Percentiles rank a stretch among this genome's conserved stretches.
These are phyloP conservation scores for Tangachromis dhanisi DNA, from an alignment of 2,113 vertebrate species.

Conservation along the genomic window DNA sequence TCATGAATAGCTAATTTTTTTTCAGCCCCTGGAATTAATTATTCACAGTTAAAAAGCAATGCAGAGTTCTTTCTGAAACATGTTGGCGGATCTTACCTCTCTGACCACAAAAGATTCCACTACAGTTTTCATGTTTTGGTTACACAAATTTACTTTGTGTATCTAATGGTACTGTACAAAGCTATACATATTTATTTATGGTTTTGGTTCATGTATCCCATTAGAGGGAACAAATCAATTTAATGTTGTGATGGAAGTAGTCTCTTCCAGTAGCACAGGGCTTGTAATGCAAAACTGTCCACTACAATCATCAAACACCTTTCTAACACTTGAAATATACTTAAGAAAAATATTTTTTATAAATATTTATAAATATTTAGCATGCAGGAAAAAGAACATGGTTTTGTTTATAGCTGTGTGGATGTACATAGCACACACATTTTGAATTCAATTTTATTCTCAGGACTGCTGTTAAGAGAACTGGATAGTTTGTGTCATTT, in stretches of 20 bases:
- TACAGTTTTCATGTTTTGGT: neutral
- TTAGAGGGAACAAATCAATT: neutral
- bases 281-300: neutral
- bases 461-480: neutral
- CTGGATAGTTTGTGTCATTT: conserved; percentile 5
- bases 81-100: neutral
- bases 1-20: conserved; percentile 57
- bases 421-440: conserved; percentile 16
- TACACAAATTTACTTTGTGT: neutral
- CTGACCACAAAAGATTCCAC: conserved; percentile 8
- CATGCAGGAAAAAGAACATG: neutral
- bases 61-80: neutral
- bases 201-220: neutral
- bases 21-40: conserved; percentile 50
- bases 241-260: neutral
- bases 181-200: neutral
- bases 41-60: conserved; percentile 52
- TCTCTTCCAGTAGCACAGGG: neutral
- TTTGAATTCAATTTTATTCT: conserved; percentile 20
- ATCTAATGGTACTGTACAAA: neutral
- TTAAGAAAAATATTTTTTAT: neutral
- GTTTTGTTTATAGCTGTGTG: conserved; percentile 10
- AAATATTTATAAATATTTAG: neutral
- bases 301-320: neutral
- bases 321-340: neutral